phyloP scores from a whole-genome alignment of 2,797 vertebrate species.

The Danio choprae region DNA sequence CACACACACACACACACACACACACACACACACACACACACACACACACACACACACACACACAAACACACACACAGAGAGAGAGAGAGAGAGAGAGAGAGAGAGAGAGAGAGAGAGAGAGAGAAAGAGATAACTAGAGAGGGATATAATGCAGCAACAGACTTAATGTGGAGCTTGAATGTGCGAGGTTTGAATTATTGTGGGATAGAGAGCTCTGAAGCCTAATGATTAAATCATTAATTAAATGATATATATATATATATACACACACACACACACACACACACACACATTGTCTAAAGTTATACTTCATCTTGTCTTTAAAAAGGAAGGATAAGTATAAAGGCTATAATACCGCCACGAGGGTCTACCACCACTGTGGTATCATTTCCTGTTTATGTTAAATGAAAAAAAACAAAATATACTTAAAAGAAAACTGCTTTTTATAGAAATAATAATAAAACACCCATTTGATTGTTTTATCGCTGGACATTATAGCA shows the following conservation, averaged over 20 bases:
- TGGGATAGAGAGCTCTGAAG: not conserved
- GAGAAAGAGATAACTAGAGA: not conserved
- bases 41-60: no score
- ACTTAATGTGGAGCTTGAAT: not conserved
- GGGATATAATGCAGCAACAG: not conserved
- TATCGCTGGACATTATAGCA: not conserved
- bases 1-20: no score
- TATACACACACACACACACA: no score
- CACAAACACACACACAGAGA: no score
- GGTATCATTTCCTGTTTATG: slow-evolving; percentile 19
- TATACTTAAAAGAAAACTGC: no score
- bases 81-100: no score
- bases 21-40: no score
- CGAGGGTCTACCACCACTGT: not conserved
- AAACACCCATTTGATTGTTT: not conserved
- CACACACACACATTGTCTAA: no score
- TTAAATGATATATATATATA: no score
- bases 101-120: no score
- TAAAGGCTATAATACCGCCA: not conserved
- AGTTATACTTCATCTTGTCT: no score
- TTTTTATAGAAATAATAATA: not conserved
- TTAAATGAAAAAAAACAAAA: not conserved
- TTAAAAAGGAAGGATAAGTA: no score
- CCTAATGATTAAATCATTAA: not conserved
- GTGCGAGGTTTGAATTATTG: not conserved